Evolutionary conservation across 2,797 vertebrate genomes (phyloP).

Genomic region (Carcharodon carcharias): DNA sequence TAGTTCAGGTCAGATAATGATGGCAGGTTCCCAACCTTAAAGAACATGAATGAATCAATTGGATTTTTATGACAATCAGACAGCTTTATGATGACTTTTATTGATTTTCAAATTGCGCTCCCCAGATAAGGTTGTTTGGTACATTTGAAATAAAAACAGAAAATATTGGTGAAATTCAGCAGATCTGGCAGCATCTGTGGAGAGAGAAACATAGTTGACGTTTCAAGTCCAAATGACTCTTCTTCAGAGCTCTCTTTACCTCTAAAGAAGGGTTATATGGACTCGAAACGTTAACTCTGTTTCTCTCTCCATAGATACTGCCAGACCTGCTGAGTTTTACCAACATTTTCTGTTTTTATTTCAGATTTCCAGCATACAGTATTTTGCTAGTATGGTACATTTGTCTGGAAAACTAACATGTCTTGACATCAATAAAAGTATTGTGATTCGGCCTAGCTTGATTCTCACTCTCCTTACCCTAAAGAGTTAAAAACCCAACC

Average conservation of each 20-base stretch:
- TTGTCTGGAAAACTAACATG: background rate
- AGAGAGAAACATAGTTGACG: no score
- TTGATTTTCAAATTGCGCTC: background rate
- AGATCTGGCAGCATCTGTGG: no score
- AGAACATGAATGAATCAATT: background rate
- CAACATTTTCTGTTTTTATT: no score
- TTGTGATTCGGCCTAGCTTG: background rate
- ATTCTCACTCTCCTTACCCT: background rate
- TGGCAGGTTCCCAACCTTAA: background rate
- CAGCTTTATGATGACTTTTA: background rate
- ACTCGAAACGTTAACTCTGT: no score
- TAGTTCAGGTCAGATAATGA: background rate
- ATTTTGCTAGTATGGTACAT: background rate
- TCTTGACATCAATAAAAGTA: background rate
- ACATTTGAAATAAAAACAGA: background rate
- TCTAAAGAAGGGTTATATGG: no score
- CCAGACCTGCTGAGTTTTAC: no score
- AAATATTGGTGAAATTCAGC: no score
- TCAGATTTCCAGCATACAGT: no score
- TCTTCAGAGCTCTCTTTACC: no score
- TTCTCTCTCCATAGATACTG: no score
- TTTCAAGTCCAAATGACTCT: no score
- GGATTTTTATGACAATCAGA: background rate
- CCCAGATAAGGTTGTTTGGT: background rate
- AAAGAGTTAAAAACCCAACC: background rate